Evolutionary conservation across 2,113 vertebrate species (phyloP).

Genomic region (Chloebia gouldiae): DNA sequence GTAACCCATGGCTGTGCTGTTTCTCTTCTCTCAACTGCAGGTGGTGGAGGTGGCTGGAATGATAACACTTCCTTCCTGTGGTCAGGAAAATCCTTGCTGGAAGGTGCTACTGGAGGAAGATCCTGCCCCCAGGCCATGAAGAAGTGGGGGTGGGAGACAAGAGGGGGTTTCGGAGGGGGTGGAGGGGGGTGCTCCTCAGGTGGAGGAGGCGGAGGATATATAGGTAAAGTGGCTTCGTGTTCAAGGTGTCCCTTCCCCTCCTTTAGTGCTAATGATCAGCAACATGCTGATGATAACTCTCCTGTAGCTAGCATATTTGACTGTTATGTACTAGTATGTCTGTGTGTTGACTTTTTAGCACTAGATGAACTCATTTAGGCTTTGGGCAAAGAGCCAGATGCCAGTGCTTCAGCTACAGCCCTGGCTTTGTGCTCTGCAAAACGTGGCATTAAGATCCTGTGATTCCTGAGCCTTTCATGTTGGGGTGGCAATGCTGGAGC

Average conservation of each 20-base stretch:
- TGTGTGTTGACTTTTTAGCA: conserved; percentile 51
- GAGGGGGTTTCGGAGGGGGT: conserved; percentile 94
- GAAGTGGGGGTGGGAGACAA: conserved; percentile 93
- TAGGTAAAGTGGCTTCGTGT: conserved; percentile 88
- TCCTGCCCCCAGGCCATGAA: conserved; percentile 90
- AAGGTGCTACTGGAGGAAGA: conserved; percentile 92
- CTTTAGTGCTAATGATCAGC: conserved; percentile 66
- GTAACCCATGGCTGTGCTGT: not conserved
- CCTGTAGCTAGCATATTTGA: conserved; percentile 53
- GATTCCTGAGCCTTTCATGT: not conserved
- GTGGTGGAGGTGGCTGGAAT: conserved; percentile 97
- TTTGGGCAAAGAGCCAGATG: conserved; percentile 25
- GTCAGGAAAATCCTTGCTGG: conserved; percentile 90
- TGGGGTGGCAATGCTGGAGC: not conserved
- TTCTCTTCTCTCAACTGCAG: conserved; percentile 75
- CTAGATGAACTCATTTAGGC: not conserved
- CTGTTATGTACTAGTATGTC: conserved; percentile 48
- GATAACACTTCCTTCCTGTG: conserved; percentile 85
- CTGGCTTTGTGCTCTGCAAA: conserved; percentile 15
- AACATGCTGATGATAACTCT: conserved; percentile 48
- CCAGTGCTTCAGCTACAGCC: conserved; percentile 27
- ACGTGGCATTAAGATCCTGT: not conserved
- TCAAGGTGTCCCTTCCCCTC: conserved; percentile 78
- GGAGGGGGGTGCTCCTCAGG: conserved; percentile 95
- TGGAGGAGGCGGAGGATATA: conserved; percentile 96